Evolutionary conservation across 2,113 vertebrate genomes (phyloP), one percentile per base, ranked within the genome.

Genomic region (Siniperca knerii): DNA sequence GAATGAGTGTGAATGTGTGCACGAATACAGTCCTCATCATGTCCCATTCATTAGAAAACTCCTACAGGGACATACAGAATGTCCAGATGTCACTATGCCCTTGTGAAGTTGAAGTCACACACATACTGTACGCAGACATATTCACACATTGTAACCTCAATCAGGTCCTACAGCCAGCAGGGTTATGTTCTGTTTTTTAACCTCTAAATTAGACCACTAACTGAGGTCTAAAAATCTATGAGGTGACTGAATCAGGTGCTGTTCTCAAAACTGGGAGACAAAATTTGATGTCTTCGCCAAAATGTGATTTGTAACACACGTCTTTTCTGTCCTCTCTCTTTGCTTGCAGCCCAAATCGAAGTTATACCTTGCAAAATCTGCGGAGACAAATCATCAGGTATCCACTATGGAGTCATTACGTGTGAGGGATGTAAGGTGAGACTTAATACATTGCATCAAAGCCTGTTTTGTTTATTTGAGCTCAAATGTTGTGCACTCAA

Each of bases 341-440:
- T 89, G 13, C 25, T 96, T 96, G 81, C 96, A 99, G 98, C 98
- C 89, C 98, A 99, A 99, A 99, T 99, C 92, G 98, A 99, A 98
- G 98, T 99, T 88, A 99, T 99, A 97, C 98, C 98, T 94, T 99
- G 98, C 97, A 99, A 99, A 97, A 99, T 99, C 95, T 99, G 98
- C 94, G 98, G 98, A 92, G 98, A 99, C 96, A 99, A 99, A 92
- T 99, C 98, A 86, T 99, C 98, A 79, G 98, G 98, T 92, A 99
- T 99, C 95, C 98, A 99, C 95, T 99, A 99, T 84, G 98, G 98
- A 94, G 98, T 99, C 94, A 99, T 99, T 92, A 99, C 98, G 1
- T 99, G 98, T 92, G 98, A 99, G 96, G 98, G 98, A 91, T 99
- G 98, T 94, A 99, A 99, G 98, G 98, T 99, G 96, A 91, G 96